Conservation (phyloP, 1,140 invertebrate species). For the Cherax destructor region DNA sequence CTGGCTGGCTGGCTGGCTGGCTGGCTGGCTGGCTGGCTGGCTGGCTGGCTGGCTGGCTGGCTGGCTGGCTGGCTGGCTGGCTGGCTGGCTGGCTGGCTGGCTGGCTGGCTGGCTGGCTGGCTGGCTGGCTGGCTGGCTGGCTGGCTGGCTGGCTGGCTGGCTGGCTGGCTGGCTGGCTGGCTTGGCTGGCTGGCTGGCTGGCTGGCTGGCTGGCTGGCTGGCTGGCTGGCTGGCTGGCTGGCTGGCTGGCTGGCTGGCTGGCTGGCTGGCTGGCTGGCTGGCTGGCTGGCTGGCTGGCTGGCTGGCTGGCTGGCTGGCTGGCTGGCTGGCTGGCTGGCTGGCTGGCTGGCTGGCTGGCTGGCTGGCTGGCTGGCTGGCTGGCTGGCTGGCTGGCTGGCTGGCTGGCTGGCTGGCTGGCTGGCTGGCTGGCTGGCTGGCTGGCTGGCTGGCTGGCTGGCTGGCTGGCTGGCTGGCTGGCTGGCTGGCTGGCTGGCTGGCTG, state of each 20-base stretch:
- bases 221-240: slow-evolving; percentile 7
- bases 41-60: too few species aligned
- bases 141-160: too few species aligned
- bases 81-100: too few species aligned
- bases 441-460: background rate
- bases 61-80: too few species aligned
- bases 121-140: too few species aligned
- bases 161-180: too few species aligned
- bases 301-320: slow-evolving; percentile 7
- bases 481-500: background rate
- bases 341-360: background rate
- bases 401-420: slow-evolving; percentile 7
- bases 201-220: background rate
- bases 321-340: background rate
- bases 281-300: background rate
- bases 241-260: slow-evolving; percentile 7
- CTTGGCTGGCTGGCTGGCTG: slow-evolving; percentile 2
- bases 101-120: too few species aligned
- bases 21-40: too few species aligned
- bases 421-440: background rate
- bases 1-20: too few species aligned
- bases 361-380: slow-evolving; percentile 3
- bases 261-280: slow-evolving; percentile 7
- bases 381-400: background rate
- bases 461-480: background rate